Evolutionary conservation across 1,140 invertebrate genomes (phyloP), one percentile per base, ranked within the genome.

Genomic region (Lordiphosa stackelbergi): DNA sequence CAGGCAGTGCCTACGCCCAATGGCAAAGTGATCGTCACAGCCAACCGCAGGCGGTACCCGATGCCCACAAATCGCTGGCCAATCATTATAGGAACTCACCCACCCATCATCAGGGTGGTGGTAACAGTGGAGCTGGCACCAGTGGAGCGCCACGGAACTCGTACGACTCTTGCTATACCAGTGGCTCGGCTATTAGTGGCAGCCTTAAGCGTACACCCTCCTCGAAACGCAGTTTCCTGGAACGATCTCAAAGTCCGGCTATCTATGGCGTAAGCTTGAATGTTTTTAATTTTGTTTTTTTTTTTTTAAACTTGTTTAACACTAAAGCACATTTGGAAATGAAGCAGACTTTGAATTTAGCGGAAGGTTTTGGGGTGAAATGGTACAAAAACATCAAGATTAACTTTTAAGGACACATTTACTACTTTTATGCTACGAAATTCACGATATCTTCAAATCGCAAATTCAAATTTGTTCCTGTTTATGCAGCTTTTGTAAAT

Each of bases 171-270:
- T 69, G 72, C 40, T 66, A 66, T 16, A 53, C 60, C 42, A 58
- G 60, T 19, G 61, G 61, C 5, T 53, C 56, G 0, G 62, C 56
- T 41, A 52, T 53, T 22, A 68, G 74, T 34, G 64, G 77, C 47
- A 87, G 85, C 52, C 54, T 87, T 6, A 87, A 85, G 51, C 85
- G 85, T 19, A 85, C 79, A n/a, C 79, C 85, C 37, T 83, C 72
- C 47, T 85, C 85, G 48, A 85, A 85, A 48, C 85, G 85, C 56
- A 73, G 69, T 41, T 66, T 78, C 48, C 59, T 87, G 12, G 85
- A 87, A 54, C 49, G 85, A 85, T 73, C 83, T 74, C 85, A 87
- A 37, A 87, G 85, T 69, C 85, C 85, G 52, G 83, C 74, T 11
- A 57, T 87, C n/a, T 85, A 86, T 69, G 63, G 62, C 45, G 85